Evolutionary conservation across 2,888 invertebrate species (phyloP), one percentile per base, ranked within the genome.

Genomic region (Meganola albula): DNA sequence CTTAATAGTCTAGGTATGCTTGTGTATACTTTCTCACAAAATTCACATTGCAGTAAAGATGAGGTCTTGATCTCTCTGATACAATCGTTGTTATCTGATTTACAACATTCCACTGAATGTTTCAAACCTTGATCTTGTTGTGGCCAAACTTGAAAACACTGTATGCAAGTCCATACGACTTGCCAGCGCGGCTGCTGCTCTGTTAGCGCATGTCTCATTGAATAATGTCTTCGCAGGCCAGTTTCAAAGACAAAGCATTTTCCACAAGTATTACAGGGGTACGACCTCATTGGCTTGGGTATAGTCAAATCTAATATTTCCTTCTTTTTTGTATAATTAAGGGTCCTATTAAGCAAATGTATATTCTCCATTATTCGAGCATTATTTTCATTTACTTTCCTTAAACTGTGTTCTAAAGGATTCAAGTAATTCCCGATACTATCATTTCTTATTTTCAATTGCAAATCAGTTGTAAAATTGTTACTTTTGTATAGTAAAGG

Each of bases 111-210:
- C 24, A 40, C 57, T 4, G 77, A 62, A 46, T 86, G 86, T 29
- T 63, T 62, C n/a, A 70, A 29, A 11, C 83, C 82, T 34, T 74
- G 59, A 16, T 78, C 73, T 35, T 76, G 70, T 8, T 58, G 61
- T 2, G 85, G 86, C 85, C 85, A 87, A 3, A 86, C 84, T 53
- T 86, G 85, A 43, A 77, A 83, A 55, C 86, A 87, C 50, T 82
- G 74, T 20, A 73, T 68, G 46, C 86, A 87, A 20, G 83, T 83
- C 85, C 84, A 87, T 12, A 85, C 84, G 10, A 75, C 62, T 58
- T 83, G 85, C 85, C 85, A 84, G 8, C 74, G 72, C 3, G 74
- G 77, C 39, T 73, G 74, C 14, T 54, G 48, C 14, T 76, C 76
- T 3, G 62, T 46, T 36, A 65, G 61, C 0, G 74, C 62, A 44